Conservation (phyloP, 2,888 invertebrate species). For the Coelopa pilipes region DNA sequence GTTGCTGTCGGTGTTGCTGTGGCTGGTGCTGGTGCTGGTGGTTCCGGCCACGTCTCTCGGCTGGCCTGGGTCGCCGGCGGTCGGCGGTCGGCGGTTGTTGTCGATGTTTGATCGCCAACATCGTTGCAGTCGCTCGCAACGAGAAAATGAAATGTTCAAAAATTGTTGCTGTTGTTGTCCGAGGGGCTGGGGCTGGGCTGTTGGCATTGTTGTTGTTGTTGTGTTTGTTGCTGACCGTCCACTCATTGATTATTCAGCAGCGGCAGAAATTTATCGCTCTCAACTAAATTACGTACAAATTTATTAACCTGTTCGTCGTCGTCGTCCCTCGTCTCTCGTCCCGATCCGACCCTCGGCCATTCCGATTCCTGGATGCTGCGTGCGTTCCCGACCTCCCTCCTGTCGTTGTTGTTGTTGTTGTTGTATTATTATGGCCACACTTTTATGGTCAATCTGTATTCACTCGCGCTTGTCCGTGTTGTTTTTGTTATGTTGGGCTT, state of each 20-base stretch:
- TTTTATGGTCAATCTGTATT: constrained; percentile 32
- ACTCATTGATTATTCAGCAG: constrained; percentile 51
- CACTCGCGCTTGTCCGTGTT: no score
- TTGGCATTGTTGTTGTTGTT: background rate
- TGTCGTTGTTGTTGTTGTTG: constrained; percentile 16
- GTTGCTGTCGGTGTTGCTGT: constrained; percentile 39
- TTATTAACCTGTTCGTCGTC: constrained; percentile 49
- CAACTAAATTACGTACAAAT: constrained; percentile 59
- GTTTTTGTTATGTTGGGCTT: background rate
- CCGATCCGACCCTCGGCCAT: no score
- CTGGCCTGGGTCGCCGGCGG: background rate
- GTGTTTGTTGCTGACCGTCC: background rate
- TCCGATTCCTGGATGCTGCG: background rate
- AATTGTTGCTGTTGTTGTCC: constrained; percentile 30
- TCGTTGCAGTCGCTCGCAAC: background rate
- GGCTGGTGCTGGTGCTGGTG: background rate
- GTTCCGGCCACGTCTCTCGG: background rate
- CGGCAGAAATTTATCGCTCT: constrained; percentile 59
- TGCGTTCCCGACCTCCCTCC: background rate
- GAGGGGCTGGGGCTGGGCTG: background rate
- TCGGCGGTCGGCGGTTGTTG: background rate
- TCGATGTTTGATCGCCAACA: background rate
- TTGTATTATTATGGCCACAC: constrained; percentile 27
- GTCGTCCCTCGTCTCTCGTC: no score
- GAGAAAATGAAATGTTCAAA: constrained; percentile 15